Conservation (phyloP, 2,113 vertebrate genomes). For the Irena cyanogastra region DNA sequence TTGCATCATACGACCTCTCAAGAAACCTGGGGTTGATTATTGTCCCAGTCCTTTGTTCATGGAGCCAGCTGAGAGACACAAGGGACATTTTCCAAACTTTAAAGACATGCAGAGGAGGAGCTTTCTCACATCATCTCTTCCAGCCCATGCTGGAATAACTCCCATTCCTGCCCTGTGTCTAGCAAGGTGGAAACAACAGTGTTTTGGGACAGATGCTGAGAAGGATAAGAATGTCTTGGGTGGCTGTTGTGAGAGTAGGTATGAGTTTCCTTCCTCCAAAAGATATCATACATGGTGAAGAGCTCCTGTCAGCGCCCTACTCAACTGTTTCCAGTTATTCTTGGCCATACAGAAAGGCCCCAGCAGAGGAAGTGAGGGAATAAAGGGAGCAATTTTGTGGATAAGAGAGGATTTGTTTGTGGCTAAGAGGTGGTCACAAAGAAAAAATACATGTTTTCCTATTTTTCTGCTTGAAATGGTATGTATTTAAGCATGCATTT, state of each 20-base stretch:
- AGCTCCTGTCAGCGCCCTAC: not conserved
- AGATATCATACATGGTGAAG: rapidly evolving
- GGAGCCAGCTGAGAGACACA: not conserved
- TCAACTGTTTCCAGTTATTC: not conserved
- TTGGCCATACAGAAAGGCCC: not conserved
- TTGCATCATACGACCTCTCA: not conserved
- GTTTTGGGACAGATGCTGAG: not conserved
- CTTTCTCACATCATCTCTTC: not conserved
- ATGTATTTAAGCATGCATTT: not conserved
- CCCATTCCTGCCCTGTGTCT: not conserved
- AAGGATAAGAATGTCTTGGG: not conserved
- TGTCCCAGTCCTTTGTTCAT: not conserved
- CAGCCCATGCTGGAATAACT: not conserved
- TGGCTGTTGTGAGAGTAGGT: not conserved
- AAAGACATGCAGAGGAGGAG: not conserved
- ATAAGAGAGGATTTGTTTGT: conserved; percentile 1
- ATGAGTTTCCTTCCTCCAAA: not conserved
- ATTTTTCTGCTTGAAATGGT: conserved; percentile 13
- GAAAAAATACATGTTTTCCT: not conserved
- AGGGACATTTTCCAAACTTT: not conserved
- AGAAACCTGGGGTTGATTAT: not conserved
- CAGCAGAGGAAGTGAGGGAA: not conserved
- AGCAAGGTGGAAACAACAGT: not conserved
- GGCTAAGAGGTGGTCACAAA: not conserved
- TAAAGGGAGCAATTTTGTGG: not conserved